Evolutionary conservation across 2,113 vertebrate species (phyloP), one percentile per base, ranked within the genome.

Genomic region (Pseudolaguvia tuberculata): DNA sequence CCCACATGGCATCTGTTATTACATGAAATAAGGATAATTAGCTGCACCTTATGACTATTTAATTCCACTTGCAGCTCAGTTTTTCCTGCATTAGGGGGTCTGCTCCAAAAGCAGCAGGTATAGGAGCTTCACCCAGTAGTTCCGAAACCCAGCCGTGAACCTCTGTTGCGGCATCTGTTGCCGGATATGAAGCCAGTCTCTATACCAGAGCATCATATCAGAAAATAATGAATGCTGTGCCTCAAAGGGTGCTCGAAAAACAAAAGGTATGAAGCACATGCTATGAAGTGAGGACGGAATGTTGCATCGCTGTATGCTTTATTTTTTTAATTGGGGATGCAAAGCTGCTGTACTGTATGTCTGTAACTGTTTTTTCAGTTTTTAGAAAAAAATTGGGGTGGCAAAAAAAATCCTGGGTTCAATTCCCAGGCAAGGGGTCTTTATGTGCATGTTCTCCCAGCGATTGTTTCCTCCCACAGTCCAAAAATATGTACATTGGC

Each of bases 31-130:
- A 21, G 55, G 25, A 9, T 39, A 50, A 72, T 20, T 53, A 27
- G 35, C 15, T n/a, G 15, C 29, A 53, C 57, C 12, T 9, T 59
- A 29, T 9, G 18, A 42, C 14, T 9, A 45, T 61, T 29, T 51
- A 10, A n/a, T 12, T 20, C 15, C n/a, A 48, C 48, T 62, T 52
- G n/a, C 58, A 53, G 48, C 42, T 20, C 5, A 5, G n/a, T 25
- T 52, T 42, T 53, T 73, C 48, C n/a, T 1, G n/a, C 52, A 74
- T 48, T 14, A 15, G 12, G 45, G 48, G 14, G 15, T 20, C 10
- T 14, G 14, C 48, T 23, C 15, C 55, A 74, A n/a, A 50, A 53
- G 31, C 72, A 50, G 61, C 59, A 55, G 59, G 58, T 74, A 39
- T 29, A 15, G n/a, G 61, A 75, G 51, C 72, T 20, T 47, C 61